Conservation (phyloP, 2,888 invertebrate species). For the Rapana venosa region DNA sequence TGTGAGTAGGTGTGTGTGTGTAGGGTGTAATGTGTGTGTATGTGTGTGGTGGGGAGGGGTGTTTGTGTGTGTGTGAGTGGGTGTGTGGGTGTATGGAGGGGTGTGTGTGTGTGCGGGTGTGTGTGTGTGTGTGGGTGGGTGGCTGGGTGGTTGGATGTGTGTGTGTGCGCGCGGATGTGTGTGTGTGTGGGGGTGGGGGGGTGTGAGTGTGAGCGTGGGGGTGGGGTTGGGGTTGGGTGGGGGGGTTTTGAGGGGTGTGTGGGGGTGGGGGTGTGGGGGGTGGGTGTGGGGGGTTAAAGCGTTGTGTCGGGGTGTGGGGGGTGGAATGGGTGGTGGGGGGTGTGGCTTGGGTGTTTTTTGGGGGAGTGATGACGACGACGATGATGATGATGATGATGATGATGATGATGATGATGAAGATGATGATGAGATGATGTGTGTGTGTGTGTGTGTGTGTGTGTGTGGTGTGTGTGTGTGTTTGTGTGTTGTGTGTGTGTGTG, state of each 20-base stretch:
- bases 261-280: too few relatives aligned
- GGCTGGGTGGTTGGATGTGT: neutral
- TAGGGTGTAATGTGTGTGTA: neutral
- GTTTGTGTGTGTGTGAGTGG: neutral
- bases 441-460: neutral
- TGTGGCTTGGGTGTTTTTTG: too few relatives aligned
- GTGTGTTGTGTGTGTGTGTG: neutral
- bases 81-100: neutral
- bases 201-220: neutral
- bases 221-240: neutral
- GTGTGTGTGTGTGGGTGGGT: neutral
- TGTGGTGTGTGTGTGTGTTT: neutral
- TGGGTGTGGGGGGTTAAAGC: too few relatives aligned
- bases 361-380: too few relatives aligned
- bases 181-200: neutral
- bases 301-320: too few relatives aligned
- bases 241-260: too few relatives aligned
- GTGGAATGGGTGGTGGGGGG: too few relatives aligned
- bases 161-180: neutral
- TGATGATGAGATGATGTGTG: too few relatives aligned
- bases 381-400: too few relatives aligned
- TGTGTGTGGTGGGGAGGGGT: neutral
- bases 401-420: too few relatives aligned
- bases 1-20: neutral
- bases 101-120: neutral